Percentiles rank a stretch among this genome's conserved stretches.
phyloP scores from a whole-genome alignment of 2,888 invertebrate species.

The Syrphus vitripennis region DNA sequence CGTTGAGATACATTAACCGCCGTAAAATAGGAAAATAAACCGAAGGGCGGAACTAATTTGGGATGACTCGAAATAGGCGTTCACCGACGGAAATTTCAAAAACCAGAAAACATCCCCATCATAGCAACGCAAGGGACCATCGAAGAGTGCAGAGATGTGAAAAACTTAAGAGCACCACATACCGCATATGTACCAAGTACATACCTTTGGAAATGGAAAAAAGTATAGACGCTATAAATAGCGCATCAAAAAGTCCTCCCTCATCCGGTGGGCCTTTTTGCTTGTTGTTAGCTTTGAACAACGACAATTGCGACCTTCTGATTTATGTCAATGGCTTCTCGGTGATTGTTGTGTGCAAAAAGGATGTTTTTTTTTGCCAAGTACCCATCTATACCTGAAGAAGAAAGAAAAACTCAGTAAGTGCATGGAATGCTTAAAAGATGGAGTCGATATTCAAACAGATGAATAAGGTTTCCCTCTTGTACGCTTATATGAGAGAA shows the following conservation, averaged over 20 bases:
- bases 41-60: conserved; percentile 81
- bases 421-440: conserved; percentile 34
- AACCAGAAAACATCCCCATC: conserved; percentile 61
- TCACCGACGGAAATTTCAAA: conserved; percentile 59
- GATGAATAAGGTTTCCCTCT: neutral
- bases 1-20: conserved; percentile 73
- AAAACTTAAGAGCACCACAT: conserved; percentile 47
- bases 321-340: conserved; percentile 70
- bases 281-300: conserved; percentile 40
- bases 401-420: conserved; percentile 27
- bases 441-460: neutral
- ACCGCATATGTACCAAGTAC: neutral
- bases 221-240: conserved; percentile 57
- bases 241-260: conserved; percentile 51
- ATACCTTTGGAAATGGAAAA: neutral
- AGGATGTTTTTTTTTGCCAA: conserved; percentile 55
- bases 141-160: conserved; percentile 1
- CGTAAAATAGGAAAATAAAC: conserved; percentile 81
- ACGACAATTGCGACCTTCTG: conserved; percentile 62
- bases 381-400: conserved; percentile 33
- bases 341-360: conserved; percentile 52
- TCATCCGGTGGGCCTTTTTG: conserved; percentile 28
- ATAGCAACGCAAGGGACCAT: neutral
- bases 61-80: conserved; percentile 72
- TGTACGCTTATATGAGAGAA: neutral